phyloP scores from a whole-genome alignment of 2,113 vertebrate genomes.

The Microcebus murinus region DNA sequence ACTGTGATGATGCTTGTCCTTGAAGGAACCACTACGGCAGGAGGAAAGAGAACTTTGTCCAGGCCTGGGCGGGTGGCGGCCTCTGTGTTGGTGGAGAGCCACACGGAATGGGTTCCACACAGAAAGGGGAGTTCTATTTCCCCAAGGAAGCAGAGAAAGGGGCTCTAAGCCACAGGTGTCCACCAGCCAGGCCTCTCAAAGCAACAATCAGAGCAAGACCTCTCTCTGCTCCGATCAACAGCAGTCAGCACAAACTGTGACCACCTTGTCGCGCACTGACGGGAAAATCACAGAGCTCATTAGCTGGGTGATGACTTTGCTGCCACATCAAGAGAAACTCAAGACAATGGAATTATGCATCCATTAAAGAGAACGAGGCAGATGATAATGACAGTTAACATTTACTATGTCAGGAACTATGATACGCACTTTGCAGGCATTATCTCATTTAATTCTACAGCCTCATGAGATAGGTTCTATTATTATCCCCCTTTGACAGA shows the following conservation, averaged over 20 bases:
- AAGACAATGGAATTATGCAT: constrained; percentile 59
- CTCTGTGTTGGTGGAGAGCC: not conserved
- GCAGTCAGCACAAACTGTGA: not conserved
- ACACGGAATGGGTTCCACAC: not conserved
- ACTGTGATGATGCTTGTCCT: not conserved
- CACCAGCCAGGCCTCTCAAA: not conserved
- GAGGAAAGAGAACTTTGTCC: not conserved
- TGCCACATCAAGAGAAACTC: constrained; percentile 54
- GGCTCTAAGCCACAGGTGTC: not conserved
- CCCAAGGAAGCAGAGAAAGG: not conserved
- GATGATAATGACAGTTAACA: constrained; percentile 60
- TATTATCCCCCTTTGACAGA: not conserved
- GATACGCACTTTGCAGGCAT: constrained; percentile 12
- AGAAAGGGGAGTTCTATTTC: not conserved
- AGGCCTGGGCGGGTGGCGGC: not conserved
- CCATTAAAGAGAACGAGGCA: not conserved
- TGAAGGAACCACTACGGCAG: not conserved
- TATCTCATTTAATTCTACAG: constrained; percentile 44
- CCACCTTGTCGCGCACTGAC: not conserved
- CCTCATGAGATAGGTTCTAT: constrained; percentile 8
- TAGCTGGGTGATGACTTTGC: constrained; percentile 39
- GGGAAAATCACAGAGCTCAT: constrained; percentile 52
- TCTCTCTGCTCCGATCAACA: not conserved
- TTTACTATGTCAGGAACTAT: constrained; percentile 31
- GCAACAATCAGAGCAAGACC: not conserved